Base-by-base conservation (phyloP, 1,140 invertebrate species). In the Proales similis region DNA sequence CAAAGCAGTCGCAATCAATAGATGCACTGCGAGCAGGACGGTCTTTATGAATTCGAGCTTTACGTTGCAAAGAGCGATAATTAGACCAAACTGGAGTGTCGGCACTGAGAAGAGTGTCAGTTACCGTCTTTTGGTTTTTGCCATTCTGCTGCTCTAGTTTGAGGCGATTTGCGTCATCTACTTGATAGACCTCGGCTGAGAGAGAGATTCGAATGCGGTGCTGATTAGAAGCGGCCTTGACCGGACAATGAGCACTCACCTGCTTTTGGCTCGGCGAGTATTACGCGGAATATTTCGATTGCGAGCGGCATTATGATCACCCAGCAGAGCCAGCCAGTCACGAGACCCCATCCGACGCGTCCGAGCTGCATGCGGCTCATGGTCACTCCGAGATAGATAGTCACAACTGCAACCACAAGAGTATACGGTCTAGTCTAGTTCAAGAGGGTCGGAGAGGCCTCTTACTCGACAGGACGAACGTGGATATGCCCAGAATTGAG, bases 291-390 rank as follows among this genome's bases (percentile, higher is more conserved):
- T 26, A 57, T 19, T 17, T 57, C 51, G 12, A 57, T 57, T 26
- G 45, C 29, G 20, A 57, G 9, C 6, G 51, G 51, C 9, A 57
- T 20, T n/a, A 57, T 27, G 3, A 42, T 9, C 12, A 42, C 33
- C 51, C 51, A 57, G 1, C 39, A 2, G 11, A 42, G 29, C 51
- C 51, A 57, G 19, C 51, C 51, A 42, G 45, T 20, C 33, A 57
- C 20, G 7, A 57, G 14, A 39, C 51, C 51, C 51, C 51, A 57
- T 9, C 51, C 51, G 20, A 42, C 24, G 32, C 27, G 12, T 22
- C 51, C 51, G 20, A 57, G 45, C 17, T 42, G 29, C 51, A 57
- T 57, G 39, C 36, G 39, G 12, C 45, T 42, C 11, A 57, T 57
- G 20, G 45, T 42, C 19, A 57, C 38, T 39, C 51, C 51, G 26